Evolutionary conservation across 2,113 vertebrate species (phyloP).

Genomic region (Struthidea cinerea): DNA sequence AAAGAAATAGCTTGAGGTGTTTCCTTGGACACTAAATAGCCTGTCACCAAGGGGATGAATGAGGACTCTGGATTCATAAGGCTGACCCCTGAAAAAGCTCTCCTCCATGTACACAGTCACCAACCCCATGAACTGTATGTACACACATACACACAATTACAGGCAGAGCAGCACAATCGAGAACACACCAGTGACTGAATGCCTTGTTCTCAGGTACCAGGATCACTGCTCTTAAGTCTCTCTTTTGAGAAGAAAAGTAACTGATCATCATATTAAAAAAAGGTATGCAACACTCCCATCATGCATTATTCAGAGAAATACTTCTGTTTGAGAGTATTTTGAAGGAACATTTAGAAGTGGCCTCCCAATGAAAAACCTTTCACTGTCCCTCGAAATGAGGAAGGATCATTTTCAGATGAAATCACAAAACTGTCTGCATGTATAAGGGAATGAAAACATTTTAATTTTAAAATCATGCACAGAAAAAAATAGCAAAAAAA

Average conservation of each 20-base stretch:
- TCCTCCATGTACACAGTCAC: neutral
- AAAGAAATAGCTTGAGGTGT: neutral
- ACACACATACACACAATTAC: neutral
- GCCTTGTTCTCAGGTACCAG: neutral
- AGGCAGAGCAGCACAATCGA: neutral
- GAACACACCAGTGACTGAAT: neutral
- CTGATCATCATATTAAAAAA: neutral
- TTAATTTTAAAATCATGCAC: neutral
- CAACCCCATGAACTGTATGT: neutral
- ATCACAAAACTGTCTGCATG: neutral
- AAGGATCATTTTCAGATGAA: neutral
- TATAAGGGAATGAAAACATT: neutral
- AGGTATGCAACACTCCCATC: neutral
- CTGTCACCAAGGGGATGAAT: neutral
- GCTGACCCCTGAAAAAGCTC: neutral
- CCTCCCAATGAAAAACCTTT: neutral
- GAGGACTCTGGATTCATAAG: neutral
- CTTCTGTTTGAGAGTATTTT: neutral
- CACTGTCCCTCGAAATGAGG: neutral
- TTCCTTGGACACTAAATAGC: neutral
- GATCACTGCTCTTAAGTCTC: neutral
- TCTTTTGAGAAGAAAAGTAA: neutral
- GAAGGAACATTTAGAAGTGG: neutral
- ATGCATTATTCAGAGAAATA: neutral
- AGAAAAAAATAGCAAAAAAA: neutral